Evolutionary conservation across 2,113 vertebrate species (phyloP).

Genomic region (Nettapus auritus): DNA sequence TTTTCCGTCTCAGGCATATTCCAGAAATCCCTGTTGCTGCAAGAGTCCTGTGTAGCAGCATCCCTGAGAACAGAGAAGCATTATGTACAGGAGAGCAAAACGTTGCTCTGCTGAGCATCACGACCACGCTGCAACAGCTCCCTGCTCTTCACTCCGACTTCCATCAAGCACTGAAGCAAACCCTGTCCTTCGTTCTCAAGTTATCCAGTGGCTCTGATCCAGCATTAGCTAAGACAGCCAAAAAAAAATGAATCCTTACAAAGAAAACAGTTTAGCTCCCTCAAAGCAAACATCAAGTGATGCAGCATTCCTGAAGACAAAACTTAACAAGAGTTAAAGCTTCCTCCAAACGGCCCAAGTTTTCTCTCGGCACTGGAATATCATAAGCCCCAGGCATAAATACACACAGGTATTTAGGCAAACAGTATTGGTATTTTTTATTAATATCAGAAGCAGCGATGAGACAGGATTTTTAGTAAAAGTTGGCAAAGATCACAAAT

Average conservation of each 20-base stretch:
- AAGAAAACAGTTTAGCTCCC: neutral
- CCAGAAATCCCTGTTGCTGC: neutral
- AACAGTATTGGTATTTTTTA: neutral
- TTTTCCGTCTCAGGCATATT: neutral
- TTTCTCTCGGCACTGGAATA: neutral
- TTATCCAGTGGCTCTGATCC: neutral
- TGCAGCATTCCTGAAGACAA: neutral
- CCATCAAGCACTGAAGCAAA: neutral
- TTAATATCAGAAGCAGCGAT: neutral
- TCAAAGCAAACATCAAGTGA: neutral
- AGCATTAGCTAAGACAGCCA: neutral
- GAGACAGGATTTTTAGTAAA: neutral
- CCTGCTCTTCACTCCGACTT: neutral
- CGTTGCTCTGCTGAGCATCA: accelerated
- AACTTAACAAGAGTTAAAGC: neutral
- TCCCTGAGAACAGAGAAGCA: neutral
- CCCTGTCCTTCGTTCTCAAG: neutral
- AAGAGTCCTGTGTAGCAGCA: neutral
- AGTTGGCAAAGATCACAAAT: neutral
- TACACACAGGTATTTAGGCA: neutral
- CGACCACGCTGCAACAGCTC: neutral
- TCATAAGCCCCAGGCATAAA: neutral
- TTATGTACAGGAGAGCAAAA: neutral
- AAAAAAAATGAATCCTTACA: neutral
- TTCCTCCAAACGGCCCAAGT: neutral